Percentiles rank a stretch among this genome's conserved stretches.
Evolutionary conservation across 2,888 invertebrate genomes (phyloP).

Genomic region (Coelogynopora nodosa): DNA sequence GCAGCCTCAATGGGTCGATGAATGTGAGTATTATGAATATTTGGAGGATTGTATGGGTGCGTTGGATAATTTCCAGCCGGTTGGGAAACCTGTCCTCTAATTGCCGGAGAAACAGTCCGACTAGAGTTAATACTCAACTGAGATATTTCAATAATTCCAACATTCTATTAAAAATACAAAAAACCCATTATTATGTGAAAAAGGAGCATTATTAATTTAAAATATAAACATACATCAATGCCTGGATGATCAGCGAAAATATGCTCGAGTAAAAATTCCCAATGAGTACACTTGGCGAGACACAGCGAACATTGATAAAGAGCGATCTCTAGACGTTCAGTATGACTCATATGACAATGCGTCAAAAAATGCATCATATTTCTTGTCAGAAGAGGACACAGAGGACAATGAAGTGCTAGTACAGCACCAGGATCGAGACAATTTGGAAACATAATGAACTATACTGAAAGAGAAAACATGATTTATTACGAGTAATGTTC

Average conservation of each 20-base stretch:
- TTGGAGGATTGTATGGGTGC: background rate
- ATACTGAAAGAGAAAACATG: background rate
- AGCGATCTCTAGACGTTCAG: background rate
- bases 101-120: background rate
- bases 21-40: background rate
- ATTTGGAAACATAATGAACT: background rate
- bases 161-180: slow-evolving; percentile 8
- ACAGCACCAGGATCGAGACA: slow-evolving; percentile 29
- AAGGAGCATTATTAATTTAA: background rate
- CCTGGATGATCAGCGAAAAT: background rate
- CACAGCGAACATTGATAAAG: background rate
- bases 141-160: slow-evolving; percentile 8
- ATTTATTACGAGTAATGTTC: background rate
- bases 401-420: slow-evolving; percentile 31
- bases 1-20: background rate
- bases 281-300: background rate
- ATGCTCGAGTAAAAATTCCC: slow-evolving; percentile 3
- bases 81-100: background rate
- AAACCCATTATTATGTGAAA: too few relatives aligned
- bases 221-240: background rate
- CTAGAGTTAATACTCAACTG: slow-evolving; percentile 15
- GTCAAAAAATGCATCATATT: slow-evolving; percentile 31
- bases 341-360: slow-evolving; percentile 35
- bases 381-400: slow-evolving; percentile 31
- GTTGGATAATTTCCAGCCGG: background rate